Evolutionary conservation across 2,113 vertebrate species (phyloP).

Genomic region (Zingel zingel): DNA sequence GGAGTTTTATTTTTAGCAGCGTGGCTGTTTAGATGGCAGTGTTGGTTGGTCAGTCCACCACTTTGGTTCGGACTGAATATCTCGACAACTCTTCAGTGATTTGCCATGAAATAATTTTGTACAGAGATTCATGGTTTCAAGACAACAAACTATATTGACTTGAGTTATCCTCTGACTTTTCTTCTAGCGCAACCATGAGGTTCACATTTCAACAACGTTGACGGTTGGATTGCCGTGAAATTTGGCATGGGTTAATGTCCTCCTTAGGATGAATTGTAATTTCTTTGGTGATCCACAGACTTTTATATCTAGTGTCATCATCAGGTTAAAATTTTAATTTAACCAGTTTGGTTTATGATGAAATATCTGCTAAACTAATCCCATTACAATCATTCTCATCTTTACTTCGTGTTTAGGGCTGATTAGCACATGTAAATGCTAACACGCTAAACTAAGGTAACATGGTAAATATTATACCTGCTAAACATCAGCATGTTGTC

Average conservation of each 20-base stretch:
- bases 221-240: not conserved
- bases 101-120: not conserved
- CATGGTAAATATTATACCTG: not conserved
- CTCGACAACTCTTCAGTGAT: not conserved
- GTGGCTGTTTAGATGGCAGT: not conserved
- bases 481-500: not conserved
- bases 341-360: not conserved
- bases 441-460: not conserved
- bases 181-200: not conserved
- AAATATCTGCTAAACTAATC: not conserved
- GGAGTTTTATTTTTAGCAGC: constrained; percentile 4
- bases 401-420: not conserved
- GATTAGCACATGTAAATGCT: not conserved
- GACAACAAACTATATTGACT: not conserved
- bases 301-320: not conserved
- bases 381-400: not conserved
- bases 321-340: not conserved
- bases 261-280: not conserved
- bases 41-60: not conserved
- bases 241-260: not conserved
- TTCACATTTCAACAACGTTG: not conserved
- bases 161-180: not conserved
- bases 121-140: not conserved
- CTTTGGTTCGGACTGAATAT: not conserved
- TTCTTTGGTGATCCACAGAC: not conserved